These are phyloP conservation scores for Phalloptychus januarius DNA, from an alignment of 2,797 vertebrate genomes.

Conservation along the genomic window DNA sequence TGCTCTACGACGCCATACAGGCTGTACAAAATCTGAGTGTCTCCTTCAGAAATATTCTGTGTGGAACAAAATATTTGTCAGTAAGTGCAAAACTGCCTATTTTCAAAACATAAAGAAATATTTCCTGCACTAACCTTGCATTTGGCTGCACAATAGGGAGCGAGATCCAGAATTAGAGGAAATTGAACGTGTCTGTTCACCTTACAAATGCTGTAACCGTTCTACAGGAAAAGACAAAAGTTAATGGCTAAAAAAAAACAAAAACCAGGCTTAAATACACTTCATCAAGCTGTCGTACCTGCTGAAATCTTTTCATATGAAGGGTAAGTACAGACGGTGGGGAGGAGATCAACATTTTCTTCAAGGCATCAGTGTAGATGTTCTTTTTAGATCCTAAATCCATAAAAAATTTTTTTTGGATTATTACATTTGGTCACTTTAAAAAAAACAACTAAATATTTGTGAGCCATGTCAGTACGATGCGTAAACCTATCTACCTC, in stretches of 20 bases:
- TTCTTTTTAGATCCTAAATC: conserved; percentile 84
- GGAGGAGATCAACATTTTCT: conserved; percentile 95
- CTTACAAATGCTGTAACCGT: conserved; percentile 92
- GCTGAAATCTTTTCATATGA: conserved; percentile 97
- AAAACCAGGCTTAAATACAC: neutral
- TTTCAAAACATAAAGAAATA: neutral
- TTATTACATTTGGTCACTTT: neutral
- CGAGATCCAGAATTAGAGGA: conserved; percentile 91
- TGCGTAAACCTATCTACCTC: conserved; percentile 50
- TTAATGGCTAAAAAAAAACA: conserved; percentile 8
- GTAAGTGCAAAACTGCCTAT: neutral
- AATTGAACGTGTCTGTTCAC: conserved; percentile 93
- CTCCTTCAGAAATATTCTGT: conserved; percentile 85
- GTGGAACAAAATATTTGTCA: conserved; percentile 33
- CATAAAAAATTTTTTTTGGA: conserved; percentile 13
- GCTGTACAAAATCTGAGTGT: conserved; percentile 86
- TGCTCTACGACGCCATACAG: conserved; percentile 96
- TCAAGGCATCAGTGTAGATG: conserved; percentile 93
- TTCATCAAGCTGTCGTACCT: conserved; percentile 74
- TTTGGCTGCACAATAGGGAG: conserved; percentile 90
- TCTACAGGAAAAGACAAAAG: conserved; percentile 73
- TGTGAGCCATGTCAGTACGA: neutral
- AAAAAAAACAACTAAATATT: neutral
- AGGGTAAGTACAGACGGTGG: conserved; percentile 93
- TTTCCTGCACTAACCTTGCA: conserved; percentile 86